phyloP scores from a whole-genome alignment of 2,888 invertebrate species.

The Liopterus haemorrhoidalis region DNA sequence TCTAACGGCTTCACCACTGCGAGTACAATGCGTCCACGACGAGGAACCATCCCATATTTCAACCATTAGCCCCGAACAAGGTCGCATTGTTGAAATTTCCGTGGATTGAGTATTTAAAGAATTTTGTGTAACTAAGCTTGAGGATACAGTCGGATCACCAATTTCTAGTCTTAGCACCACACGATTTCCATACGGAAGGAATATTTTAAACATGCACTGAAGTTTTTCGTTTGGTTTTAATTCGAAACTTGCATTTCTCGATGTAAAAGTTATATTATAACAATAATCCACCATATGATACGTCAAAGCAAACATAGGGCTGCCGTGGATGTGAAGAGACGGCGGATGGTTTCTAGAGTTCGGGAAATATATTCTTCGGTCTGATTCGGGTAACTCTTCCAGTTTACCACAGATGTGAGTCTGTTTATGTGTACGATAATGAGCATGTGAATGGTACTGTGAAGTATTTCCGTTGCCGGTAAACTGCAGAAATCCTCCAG shows the following conservation, averaged over 20 bases:
- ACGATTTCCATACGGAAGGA: slow-evolving; percentile 64
- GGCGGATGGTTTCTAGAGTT: slow-evolving; percentile 44
- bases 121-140: slow-evolving; percentile 43
- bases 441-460: slow-evolving; percentile 13
- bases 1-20: slow-evolving; percentile 52
- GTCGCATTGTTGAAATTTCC: slow-evolving; percentile 39
- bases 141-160: slow-evolving; percentile 43
- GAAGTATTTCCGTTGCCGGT: slow-evolving; percentile 39
- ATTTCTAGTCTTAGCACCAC: slow-evolving; percentile 58
- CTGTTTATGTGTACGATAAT: slow-evolving; percentile 35
- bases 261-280: slow-evolving; percentile 61
- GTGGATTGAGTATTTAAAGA: no score
- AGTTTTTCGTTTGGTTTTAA: slow-evolving; percentile 55
- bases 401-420: slow-evolving; percentile 61
- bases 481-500: slow-evolving; percentile 56
- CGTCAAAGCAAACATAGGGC: slow-evolving; percentile 60
- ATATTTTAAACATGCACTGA: slow-evolving; percentile 62
- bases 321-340: slow-evolving; percentile 54
- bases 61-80: slow-evolving; percentile 48
- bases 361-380: slow-evolving; percentile 57
- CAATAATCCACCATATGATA: slow-evolving; percentile 67
- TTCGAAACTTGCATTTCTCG: slow-evolving; percentile 60
- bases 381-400: slow-evolving; percentile 57
- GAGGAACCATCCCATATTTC: slow-evolving; percentile 54
- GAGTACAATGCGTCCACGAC: slow-evolving; percentile 57